These are phyloP conservation scores for Falco cherrug DNA, from an alignment of 2,797 vertebrate genomes.

Conservation along the genomic window DNA sequence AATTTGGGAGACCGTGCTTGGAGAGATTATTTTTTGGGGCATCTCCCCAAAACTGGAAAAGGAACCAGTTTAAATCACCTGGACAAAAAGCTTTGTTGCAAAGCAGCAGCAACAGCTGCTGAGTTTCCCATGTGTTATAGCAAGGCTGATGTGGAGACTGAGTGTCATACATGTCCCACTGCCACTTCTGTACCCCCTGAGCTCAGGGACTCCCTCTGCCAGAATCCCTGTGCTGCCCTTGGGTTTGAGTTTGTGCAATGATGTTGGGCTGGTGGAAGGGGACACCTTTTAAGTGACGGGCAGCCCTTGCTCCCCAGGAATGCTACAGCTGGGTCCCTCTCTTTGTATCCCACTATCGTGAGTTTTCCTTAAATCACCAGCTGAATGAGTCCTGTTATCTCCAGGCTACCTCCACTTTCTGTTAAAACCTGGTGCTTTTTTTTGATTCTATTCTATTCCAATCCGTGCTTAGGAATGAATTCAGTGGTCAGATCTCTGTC, in stretches of 20 bases:
- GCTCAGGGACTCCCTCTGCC: not conserved
- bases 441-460: not conserved
- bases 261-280: not conserved
- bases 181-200: not conserved
- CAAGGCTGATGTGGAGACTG: not conserved
- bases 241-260: not conserved
- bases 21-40: not conserved
- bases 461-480: not conserved
- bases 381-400: not conserved
- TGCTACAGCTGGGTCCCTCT: not conserved
- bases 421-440: not conserved
- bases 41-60: not conserved
- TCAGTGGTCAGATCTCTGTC: not conserved
- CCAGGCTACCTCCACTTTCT: not conserved
- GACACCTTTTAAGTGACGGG: not conserved
- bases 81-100: not conserved
- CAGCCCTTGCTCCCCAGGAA: not conserved
- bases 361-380: not conserved
- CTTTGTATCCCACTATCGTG: not conserved
- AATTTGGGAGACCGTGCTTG: not conserved
- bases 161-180: not conserved
- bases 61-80: not conserved
- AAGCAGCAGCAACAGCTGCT: not conserved
- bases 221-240: not conserved
- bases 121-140: not conserved